Evolutionary conservation across 1,140 invertebrate species (phyloP), one percentile per base, ranked within the genome.

Genomic region (Drosophila sturtevanti): DNA sequence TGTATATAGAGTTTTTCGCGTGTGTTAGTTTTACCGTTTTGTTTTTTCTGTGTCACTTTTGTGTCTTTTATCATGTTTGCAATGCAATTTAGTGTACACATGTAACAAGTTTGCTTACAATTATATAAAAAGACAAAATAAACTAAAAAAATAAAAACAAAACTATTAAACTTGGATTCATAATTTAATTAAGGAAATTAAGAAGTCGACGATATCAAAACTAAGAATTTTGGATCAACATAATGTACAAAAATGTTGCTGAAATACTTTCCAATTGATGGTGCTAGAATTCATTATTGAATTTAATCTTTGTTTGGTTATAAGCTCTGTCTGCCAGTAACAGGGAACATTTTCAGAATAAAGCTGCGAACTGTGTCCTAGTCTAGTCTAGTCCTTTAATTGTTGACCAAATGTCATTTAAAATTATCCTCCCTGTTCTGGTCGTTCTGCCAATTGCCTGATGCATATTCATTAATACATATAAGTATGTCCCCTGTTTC

Each of bases 11-110:
- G 56, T 68, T 72, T 65, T 72, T 27, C 41, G 6, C 10, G 41
- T 80, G 68, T 80, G 66, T 86, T 72, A 71, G 38, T 72, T 68
- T 69, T 76, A 58, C 16, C 21, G 51, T 72, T 75, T 74, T 65
- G 51, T 72, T 71, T 66, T 68, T 72, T 73, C 59, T 77, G 70
- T 69, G 73, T 69, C 65, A 66, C 72, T 75, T 78, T 64, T 54
- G 71, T 61, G 59, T 44, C 22, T 72, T 55, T 38, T 27, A 51
- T 58, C 34, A 61, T 69, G 18, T 27, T 48, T 31, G 34, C 59
- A 61, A 38, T 56, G 35, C 16, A 71, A 69, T 21, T 70, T 27
- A 52, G 21, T 71, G 31, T 48, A 24, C 14, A 65, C 63, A 81
- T 81, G 70, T 68, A 74, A 65, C 59, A 52, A 62, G 61, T 81